A percentile compares a stretch with the other conserved stretches of the same genome.
phyloP scores from a whole-genome alignment of 2,888 invertebrate genomes.

The Epicampocera succincta region DNA sequence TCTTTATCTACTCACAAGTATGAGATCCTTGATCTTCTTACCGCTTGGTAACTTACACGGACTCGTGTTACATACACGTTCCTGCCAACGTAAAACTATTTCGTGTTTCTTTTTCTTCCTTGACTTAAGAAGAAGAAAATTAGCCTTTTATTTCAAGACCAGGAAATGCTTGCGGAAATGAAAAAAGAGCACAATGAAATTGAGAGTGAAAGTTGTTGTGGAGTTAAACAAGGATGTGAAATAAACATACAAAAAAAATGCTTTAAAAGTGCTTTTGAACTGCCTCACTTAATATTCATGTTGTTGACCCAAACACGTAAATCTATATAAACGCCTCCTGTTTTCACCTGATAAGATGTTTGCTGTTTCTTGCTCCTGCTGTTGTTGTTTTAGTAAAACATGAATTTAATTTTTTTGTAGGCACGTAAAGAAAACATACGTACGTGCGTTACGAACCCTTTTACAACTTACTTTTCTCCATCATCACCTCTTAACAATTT shows the following conservation, averaged over 20 bases:
- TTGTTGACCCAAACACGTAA: conserved; percentile 69
- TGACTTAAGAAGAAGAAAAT: conserved; percentile 16
- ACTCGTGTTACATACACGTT: too few species aligned
- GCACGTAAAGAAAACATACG: conserved; percentile 66
- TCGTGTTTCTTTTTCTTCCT: not conserved
- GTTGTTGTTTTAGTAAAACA: conserved; percentile 18
- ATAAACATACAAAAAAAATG: conserved; percentile 18
- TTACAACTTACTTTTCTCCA: conserved; percentile 61
- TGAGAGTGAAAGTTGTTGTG: conserved; percentile 10
- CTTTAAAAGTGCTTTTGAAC: conserved; percentile 60
- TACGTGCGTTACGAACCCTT: conserved; percentile 65
- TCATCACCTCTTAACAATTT: conserved; percentile 63
- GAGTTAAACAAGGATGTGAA: conserved; percentile 8
- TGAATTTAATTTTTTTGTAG: conserved; percentile 56
- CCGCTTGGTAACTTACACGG: too few species aligned
- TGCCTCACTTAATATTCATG: conserved; percentile 68
- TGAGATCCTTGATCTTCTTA: too few species aligned
- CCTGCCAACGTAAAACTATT: not conserved
- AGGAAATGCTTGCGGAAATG: conserved; percentile 10
- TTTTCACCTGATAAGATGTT: conserved; percentile 69
- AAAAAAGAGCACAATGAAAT: not conserved
- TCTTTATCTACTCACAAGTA: too few species aligned
- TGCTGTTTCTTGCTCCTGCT: conserved; percentile 44
- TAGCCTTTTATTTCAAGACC: conserved; percentile 21
- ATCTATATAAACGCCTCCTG: conserved; percentile 68